Evolutionary conservation across 2,113 vertebrate genomes (phyloP), one percentile per base, ranked within the genome.

Genomic region (Montifringilla adamsi): DNA sequence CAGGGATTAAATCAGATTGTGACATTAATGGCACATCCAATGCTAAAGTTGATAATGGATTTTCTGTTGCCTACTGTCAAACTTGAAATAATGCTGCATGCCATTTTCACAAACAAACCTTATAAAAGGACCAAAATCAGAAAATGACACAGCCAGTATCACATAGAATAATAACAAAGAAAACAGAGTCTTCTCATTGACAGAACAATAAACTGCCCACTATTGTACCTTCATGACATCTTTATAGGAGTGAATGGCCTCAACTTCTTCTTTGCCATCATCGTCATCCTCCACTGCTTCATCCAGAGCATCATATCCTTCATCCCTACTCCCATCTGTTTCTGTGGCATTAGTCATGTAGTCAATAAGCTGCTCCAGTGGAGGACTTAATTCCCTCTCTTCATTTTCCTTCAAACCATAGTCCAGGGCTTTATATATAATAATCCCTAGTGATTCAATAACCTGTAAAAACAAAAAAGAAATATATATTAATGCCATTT

Each of bases 371-470:
- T 98, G 98, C 97, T 99, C 99, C 86, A 99, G 95, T 0, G 99
- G 99, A 37, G 99, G 99, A 87, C 99, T 99, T 69, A 99, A 98
- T 87, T 99, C 99, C 69, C 99, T 92, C 96, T 99, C 99, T 96
- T 99, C 99, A 33, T 98, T 99, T 80, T 99, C 99, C 97, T 99
- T 99, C 97, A 99, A 98, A 12, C 99, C 99, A 47, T 99, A 99
- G 98, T 99, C 99, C 98, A 99, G 95, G 68, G 99, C 99, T 96
- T 99, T 99, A 97, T 99, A 99, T 97, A 99, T 99, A 98, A 99
- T 98, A 97, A 99, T 99, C 91, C 99, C 99, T 86, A 99, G 96
- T 49, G 99, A 99, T 97, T 99, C 99, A 41, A 99, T 99, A 90
- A 99, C 98, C 99, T 99, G 83, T 59, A 92, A 52, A 93, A 79